Base-by-base conservation (phyloP, 2,797 vertebrate species). In the Strix occidentalis region DNA sequence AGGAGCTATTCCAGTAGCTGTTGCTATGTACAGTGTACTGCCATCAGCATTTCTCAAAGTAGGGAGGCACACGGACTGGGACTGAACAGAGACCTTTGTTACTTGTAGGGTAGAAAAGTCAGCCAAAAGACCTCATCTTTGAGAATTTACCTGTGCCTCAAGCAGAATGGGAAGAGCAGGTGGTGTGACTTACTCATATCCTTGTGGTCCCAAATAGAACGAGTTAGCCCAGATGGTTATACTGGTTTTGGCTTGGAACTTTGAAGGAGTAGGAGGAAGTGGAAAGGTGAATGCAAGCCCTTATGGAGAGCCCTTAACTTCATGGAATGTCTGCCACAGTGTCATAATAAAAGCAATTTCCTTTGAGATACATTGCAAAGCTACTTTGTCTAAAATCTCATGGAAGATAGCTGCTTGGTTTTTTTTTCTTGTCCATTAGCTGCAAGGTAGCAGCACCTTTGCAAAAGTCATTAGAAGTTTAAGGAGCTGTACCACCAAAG, bases 21-120 rank as follows among this genome's bases (percentile, higher is more conserved):
- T 74, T 95, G 78, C 48, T 87, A 1, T 28, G 37, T 46, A 11
- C 29, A 8, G 1, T 28, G 9, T 78, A 15, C 29, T 82, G 54
- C 39, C 48, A 43, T 60, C 13, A 3, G 1, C 0, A 0, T 50
- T 87, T 72, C 66, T 82, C 1, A 2, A 78, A 53, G 16, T 45
- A 17, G 43, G 16, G 16, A 45, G 43, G 43, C 7, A 45, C 43
- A 45, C 2, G 18, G 35, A 18, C 21, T 61, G 37, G n/a, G 37
- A 23, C 58, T 78, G n/a, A 65, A 20, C 16, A 61, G 68, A 28
- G 28, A 21, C 15, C 50, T 63, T 65, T 65, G 11, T 57, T 20
- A 6, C 45, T 57, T 57, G 29, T 37, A 43, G 41, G 50, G 10
- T 69, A 28, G 46, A 35, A 25, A 2, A 63, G n/a, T 64, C 54